A percentile compares a stretch with the other conserved stretches of the same genome.
Conservation (phyloP, 2,797 vertebrate species). For the Bradypodion pumilum region DNA sequence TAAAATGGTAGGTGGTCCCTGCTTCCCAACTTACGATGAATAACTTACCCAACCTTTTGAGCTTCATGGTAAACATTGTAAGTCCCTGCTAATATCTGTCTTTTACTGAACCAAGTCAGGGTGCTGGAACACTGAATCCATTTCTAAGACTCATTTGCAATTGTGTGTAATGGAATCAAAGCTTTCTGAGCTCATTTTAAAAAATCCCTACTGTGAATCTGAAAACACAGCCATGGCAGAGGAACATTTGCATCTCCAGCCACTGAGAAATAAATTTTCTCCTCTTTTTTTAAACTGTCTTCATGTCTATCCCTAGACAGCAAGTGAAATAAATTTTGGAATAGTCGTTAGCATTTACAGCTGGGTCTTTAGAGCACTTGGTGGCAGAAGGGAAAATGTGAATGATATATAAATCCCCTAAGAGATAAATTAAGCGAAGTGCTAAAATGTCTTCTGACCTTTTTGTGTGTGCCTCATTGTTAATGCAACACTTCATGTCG, state of each 20-base stretch:
- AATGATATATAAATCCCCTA: conserved; percentile 2
- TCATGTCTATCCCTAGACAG: background rate
- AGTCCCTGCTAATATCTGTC: background rate
- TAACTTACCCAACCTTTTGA: background rate
- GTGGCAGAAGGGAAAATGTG: background rate
- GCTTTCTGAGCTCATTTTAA: background rate
- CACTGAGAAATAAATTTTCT: background rate
- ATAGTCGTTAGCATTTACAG: conserved; percentile 20
- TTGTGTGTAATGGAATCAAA: conserved; percentile 6
- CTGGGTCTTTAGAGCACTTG: conserved; percentile 19
- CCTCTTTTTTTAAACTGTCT: background rate
- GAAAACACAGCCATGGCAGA: background rate
- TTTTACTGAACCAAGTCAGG: background rate
- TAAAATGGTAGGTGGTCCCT: background rate
- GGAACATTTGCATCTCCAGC: background rate
- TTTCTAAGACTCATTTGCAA: conserved; percentile 9
- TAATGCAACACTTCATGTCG: conserved; percentile 13
- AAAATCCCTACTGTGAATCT: conserved; percentile 17
- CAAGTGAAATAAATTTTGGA: conserved; percentile 20
- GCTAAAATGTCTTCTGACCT: conserved; percentile 13
- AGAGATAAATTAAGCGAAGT: conserved; percentile 31
- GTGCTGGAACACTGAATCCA: background rate
- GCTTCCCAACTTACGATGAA: background rate
- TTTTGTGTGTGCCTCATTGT: background rate
- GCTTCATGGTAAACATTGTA: background rate